Conservation (phyloP, 1,140 invertebrate genomes). For the Nylanderia fulva region DNA sequence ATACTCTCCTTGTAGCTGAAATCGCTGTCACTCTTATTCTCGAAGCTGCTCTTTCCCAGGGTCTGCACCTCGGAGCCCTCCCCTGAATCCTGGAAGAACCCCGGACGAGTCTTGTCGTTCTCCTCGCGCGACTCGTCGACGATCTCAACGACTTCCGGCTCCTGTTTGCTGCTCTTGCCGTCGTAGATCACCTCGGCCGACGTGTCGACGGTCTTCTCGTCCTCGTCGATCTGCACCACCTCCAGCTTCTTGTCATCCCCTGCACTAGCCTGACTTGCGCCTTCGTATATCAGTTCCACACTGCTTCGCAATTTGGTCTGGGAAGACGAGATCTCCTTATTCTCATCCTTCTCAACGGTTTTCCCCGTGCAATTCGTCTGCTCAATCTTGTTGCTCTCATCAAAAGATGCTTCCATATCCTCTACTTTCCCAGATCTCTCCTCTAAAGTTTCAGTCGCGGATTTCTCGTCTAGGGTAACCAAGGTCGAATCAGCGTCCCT, state of each 20-base stretch:
- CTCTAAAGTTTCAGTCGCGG: background rate
- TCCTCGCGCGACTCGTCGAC: slow-evolving; percentile 72
- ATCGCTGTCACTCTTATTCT: no score
- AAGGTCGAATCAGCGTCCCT: background rate
- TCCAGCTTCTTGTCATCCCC: slow-evolving; percentile 71
- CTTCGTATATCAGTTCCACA: slow-evolving; percentile 81
- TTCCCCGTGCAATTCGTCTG: background rate
- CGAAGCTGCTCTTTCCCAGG: slow-evolving; percentile 41
- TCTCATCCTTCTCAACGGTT: background rate
- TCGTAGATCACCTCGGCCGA: slow-evolving; percentile 81
- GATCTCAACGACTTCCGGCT: slow-evolving; percentile 79
- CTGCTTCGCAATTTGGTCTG: slow-evolving; percentile 70
- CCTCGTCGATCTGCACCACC: slow-evolving; percentile 77
- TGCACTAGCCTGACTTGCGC: slow-evolving; percentile 35
- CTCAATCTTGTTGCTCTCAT: background rate
- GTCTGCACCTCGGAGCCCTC: slow-evolving; percentile 60
- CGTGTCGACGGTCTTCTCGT: slow-evolving; percentile 79
- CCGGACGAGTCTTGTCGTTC: slow-evolving; percentile 74
- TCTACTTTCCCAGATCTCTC: background rate
- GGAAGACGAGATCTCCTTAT: background rate
- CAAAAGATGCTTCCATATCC: background rate
- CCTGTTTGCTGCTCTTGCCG: slow-evolving; percentile 56
- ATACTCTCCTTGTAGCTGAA: slow-evolving; percentile 68
- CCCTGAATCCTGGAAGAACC: slow-evolving; percentile 68
- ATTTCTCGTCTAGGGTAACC: background rate